Conservation (phyloP, 2,113 vertebrate genomes). For the Percopsis transmontana region DNA sequence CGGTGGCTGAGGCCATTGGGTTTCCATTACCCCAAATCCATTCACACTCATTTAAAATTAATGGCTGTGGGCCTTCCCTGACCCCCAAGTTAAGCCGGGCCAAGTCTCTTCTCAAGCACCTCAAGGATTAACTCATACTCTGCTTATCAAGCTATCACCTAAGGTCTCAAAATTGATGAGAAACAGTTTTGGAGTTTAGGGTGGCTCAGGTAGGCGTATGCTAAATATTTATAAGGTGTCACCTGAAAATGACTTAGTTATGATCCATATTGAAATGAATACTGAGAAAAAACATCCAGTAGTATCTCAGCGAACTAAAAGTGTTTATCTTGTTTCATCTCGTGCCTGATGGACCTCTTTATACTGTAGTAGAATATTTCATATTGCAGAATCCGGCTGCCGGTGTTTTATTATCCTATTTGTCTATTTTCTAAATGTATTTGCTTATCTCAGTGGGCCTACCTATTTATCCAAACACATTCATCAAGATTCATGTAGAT, state of each 20-base stretch:
- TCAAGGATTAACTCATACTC: conserved; percentile 37
- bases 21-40: conserved; percentile 73
- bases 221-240: conserved; percentile 9
- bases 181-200: neutral
- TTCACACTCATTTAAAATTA: conserved; percentile 75
- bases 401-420: neutral
- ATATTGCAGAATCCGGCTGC: no score
- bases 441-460: neutral
- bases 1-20: conserved; percentile 63
- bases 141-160: conserved; percentile 25
- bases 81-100: conserved; percentile 55
- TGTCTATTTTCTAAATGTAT: neutral
- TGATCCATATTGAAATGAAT: neutral
- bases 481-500: neutral
- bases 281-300: neutral
- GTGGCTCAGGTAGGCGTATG: neutral
- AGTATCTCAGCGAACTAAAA: neutral
- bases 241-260: neutral
- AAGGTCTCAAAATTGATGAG: conserved; percentile 3
- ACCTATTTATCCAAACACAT: neutral
- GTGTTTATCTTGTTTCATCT: neutral
- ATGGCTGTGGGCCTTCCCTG: conserved; percentile 64
- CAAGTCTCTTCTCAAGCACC: conserved; percentile 38
- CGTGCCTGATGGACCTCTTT: neutral
- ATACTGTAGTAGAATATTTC: no score